Base-by-base conservation (phyloP, 2,797 vertebrate species). In the Rallus crepitans region DNA sequence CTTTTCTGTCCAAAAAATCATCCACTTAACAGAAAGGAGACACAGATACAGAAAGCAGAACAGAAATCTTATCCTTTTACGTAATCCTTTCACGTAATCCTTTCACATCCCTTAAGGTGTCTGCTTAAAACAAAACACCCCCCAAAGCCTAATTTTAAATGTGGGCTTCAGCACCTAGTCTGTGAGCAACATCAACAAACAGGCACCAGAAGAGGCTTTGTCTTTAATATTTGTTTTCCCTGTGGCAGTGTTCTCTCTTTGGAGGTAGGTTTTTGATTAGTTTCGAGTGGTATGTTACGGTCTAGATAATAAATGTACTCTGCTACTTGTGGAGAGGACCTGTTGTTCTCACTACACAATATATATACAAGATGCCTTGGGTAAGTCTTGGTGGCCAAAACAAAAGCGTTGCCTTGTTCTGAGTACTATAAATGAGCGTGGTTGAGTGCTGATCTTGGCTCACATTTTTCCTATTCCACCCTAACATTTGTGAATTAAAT, bases 401-500 rank as follows among this genome's bases (percentile, higher is more conserved):
- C 6, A 52, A 71, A 79, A 79, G 47, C 70, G 66, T 39, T 92
- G 40, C 35, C 30, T 82, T 78, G 45, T 57, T 92, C 57, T 76
- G 50, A 53, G 69, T 56, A 66, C 15, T 95, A 92, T 87, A 93
- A 61, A 50, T 35, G 78, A 80, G 61, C 84, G 83, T 37, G 53
- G 80, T 19, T 81, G 64, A n/a, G 30, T 94, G 94, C 82, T 96
- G 97, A 96, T 95, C 97, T 96, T 94, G 94, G 94, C 96, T 97
- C 88, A 31, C 82, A 78, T 77, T 45, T 95, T 97, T 97, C 95
- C 95, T 96, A 90, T 97, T 93, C 93, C 87, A 65, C 85, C 96
- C 97, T 97, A 93, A 93, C 89, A 97, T 96, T 96, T 97, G 90
- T 96, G 94, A 97, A 97, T 95, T 92, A 94, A 97, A 86, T 91